Conservation (phyloP, 2,113 vertebrate genomes). For the Leucoraja erinaceus region DNA sequence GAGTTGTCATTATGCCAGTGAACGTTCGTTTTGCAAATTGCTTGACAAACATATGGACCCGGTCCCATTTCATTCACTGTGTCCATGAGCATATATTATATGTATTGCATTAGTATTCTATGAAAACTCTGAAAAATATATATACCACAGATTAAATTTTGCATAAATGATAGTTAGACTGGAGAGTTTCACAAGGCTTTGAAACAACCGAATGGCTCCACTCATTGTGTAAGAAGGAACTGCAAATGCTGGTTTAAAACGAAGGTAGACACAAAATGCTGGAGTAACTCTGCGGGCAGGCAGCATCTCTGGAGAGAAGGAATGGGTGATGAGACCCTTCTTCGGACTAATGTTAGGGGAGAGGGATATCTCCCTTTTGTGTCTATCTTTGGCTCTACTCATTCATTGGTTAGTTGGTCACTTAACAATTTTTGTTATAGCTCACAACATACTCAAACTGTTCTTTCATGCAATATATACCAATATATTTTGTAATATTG, state of each 20-base stretch:
- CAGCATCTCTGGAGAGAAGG: too few species aligned
- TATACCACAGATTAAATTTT: not conserved
- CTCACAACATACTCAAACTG: not conserved
- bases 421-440: not conserved
- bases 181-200: not conserved
- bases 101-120: not conserved
- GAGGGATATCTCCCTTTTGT: too few species aligned
- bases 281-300: too few species aligned
- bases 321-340: too few species aligned
- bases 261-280: too few species aligned
- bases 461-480: not conserved
- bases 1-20: not conserved
- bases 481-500: not conserved
- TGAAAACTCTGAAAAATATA: not conserved
- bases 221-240: not conserved
- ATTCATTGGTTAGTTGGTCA: not conserved
- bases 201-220: not conserved
- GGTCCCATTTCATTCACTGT: not conserved
- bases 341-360: too few species aligned
- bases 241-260: too few species aligned
- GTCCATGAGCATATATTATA: not conserved
- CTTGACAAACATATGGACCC: slow-evolving; percentile 11
- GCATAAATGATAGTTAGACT: not conserved
- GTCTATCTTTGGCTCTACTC: not conserved
- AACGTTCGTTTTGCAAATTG: not conserved